Conservation (phyloP, 2,113 vertebrate genomes). For the Psilopsiagon aymara region DNA sequence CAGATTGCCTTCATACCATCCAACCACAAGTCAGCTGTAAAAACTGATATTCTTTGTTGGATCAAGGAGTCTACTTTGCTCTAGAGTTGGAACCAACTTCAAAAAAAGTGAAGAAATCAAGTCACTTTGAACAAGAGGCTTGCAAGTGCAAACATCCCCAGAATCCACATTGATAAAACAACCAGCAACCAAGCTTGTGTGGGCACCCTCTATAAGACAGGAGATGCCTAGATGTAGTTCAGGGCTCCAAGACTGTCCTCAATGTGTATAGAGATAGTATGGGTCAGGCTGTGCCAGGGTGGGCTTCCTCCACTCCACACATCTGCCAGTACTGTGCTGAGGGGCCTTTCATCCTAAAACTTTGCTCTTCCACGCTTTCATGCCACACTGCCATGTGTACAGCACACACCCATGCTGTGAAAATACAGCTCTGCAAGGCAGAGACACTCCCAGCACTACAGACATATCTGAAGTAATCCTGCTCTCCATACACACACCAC, state of each 20-base stretch:
- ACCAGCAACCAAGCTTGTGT: rapidly evolving
- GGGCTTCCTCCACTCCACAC: background rate
- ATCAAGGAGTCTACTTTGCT: background rate
- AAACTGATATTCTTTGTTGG: background rate
- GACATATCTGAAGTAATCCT: background rate
- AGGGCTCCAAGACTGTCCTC: background rate
- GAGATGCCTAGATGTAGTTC: background rate
- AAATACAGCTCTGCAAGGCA: background rate
- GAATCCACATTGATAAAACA: background rate
- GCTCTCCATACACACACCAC: background rate
- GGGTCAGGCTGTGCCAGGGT: background rate
- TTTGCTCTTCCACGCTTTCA: background rate
- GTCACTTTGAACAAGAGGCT: background rate
- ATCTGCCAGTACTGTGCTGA: background rate
- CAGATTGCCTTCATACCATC: background rate
- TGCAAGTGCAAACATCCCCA: background rate
- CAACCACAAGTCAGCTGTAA: background rate
- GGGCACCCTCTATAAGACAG: background rate
- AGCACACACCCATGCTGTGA: background rate
- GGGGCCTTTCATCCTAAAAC: background rate
- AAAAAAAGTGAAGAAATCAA: background rate
- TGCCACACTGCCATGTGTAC: rapidly evolving
- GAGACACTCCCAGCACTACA: background rate
- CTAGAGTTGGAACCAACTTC: background rate
- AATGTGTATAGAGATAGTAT: background rate